Evolutionary conservation across 2,797 vertebrate species (phyloP).

Genomic region (Sebastes kiyomatsui): DNA sequence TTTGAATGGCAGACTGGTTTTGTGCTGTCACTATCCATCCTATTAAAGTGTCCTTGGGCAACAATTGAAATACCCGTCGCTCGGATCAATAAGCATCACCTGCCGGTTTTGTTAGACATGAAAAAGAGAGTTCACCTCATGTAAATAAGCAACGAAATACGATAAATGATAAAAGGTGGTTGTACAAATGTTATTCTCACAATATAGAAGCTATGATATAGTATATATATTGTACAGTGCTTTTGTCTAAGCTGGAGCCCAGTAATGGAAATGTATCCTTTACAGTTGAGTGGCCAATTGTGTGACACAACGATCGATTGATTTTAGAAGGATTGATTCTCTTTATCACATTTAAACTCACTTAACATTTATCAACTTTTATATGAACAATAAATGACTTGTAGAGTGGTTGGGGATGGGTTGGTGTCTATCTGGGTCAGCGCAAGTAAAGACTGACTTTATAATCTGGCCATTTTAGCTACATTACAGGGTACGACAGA

Average conservation of each 20-base stretch:
- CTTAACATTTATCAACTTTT: conserved; percentile 42
- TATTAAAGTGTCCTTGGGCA: neutral
- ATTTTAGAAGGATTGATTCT: conserved; percentile 33
- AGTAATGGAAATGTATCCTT: neutral
- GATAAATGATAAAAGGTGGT: neutral
- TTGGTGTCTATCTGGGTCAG: neutral
- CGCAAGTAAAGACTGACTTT: neutral
- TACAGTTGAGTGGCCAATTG: neutral
- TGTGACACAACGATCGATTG: conserved; percentile 17
- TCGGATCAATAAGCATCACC: neutral
- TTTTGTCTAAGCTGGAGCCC: neutral
- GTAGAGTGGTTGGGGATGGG: neutral
- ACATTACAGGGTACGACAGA: neutral
- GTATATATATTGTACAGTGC: neutral
- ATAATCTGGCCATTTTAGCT: conserved; percentile 11
- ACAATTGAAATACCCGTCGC: neutral
- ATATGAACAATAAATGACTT: conserved; percentile 22
- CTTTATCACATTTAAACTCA: conserved; percentile 25
- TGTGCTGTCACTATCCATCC: neutral
- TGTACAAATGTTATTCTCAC: neutral
- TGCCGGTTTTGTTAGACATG: neutral
- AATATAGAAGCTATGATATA: neutral
- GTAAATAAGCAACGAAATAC: neutral
- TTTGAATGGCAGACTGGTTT: neutral
- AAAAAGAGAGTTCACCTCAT: neutral